Base-by-base conservation (phyloP, 2,113 vertebrate genomes). In the Pseudorasbora parva region DNA sequence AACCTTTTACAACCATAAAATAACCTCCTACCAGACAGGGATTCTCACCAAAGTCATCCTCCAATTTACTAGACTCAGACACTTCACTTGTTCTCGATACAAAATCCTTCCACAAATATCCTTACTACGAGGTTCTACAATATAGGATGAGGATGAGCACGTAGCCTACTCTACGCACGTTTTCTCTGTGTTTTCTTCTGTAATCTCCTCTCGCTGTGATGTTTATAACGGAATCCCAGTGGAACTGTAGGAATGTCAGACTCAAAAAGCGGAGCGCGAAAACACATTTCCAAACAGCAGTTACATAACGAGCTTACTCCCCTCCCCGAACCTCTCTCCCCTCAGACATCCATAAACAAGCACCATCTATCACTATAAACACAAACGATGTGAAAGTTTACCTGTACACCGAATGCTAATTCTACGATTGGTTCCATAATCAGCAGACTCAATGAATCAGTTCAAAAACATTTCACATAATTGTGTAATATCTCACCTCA, bases 261-360 rank as follows among this genome's bases (percentile, higher is more conserved):
- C 54, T 75, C 60, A 12, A 21, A 27, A 56, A 68, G 47, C 54
- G 33, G 33, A 77, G 74, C 62, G 47, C 82, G 66, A 57, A 74
- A 83, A 77, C 71, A 64, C 21, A 54, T 77, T 78, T 68, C 41
- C 66, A 43, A 80, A 72, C 54, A 33, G 25, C 51, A 33, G 75
- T 85, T 85, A 80, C 83, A 80, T 85, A 80, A 85, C 30, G 23
- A 59, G 19, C 37, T 37, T 15, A 27, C n/a, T 74, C 23, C 72
- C 71, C 64, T 59, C 47, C 27, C 33, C 47, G 8, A 23, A 19
- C 30, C 76, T 72, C 21, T 79, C 83, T 73, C 54, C 45, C 27
- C 41, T 64, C 59, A 54, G 47, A 41, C 72, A 51, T 14, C 19
- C 74, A 41, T 57, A 57, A 19, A 75, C 64, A 69, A 69, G 19